Conservation (phyloP, 2,888 invertebrate genomes). For the Chrysodeixis includens region DNA sequence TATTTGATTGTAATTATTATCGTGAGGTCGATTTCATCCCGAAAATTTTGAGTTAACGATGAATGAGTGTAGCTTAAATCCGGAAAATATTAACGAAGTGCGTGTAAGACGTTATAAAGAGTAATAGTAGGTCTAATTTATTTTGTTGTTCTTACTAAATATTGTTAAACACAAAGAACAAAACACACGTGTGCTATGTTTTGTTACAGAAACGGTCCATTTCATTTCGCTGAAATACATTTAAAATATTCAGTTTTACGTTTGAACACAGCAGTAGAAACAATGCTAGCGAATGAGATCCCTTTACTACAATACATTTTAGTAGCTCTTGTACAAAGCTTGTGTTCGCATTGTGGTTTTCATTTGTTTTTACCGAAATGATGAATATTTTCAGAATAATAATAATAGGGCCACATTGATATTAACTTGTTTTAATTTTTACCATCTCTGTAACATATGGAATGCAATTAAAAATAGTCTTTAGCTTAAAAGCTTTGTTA, state of each 20-base stretch:
- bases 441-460: too few species aligned
- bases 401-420: too few species aligned
- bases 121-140: too few species aligned
- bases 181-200: neutral
- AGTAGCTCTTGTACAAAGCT: neutral
- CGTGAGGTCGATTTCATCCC: too few species aligned
- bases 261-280: neutral
- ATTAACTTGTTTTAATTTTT: too few species aligned
- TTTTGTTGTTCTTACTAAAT: neutral
- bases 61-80: too few species aligned
- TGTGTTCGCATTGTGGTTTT: neutral
- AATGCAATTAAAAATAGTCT: too few species aligned
- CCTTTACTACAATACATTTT: neutral
- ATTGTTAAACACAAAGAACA: neutral
- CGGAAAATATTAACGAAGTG: too few species aligned
- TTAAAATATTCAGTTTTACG: neutral
- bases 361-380: conserved; percentile 7
- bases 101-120: too few species aligned
- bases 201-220: neutral
- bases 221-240: neutral
- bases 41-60: too few species aligned
- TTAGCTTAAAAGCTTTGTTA: too few species aligned
- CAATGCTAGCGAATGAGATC: conserved; percentile 1
- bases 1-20: too few species aligned
- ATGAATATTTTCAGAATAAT: neutral